phyloP scores from a whole-genome alignment of 2,797 vertebrate genomes.

The Melanotaenia boesemani region DNA sequence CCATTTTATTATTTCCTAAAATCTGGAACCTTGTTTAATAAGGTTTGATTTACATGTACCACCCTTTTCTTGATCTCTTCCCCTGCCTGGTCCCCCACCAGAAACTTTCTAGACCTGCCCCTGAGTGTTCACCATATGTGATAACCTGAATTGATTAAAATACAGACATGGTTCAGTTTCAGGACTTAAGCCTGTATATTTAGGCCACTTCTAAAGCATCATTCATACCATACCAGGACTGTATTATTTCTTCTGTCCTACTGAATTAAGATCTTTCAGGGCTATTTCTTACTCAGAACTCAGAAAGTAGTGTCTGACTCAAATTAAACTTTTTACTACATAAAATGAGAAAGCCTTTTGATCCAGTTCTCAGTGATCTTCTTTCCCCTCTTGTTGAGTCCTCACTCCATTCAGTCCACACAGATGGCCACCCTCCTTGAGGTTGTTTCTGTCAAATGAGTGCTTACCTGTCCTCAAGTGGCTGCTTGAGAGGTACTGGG shows the following conservation, averaged over 20 bases:
- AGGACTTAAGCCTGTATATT: not conserved
- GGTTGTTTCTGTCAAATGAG: not conserved
- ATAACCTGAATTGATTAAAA: not conserved
- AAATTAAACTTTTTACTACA: no score
- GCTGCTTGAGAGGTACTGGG: not conserved
- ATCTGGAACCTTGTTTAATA: no score
- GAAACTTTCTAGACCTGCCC: not conserved
- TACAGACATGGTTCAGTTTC: not conserved
- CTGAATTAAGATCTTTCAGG: not conserved
- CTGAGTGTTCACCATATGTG: not conserved
- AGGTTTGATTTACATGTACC: no score
- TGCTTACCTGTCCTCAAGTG: not conserved
- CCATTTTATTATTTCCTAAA: not conserved
- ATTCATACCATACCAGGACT: not conserved
- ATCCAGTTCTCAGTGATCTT: not conserved
- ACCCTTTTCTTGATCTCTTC: no score
- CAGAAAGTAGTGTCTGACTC: not conserved
- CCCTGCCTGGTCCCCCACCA: not conserved
- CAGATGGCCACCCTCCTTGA: not conserved
- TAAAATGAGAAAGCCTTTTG: not conserved
- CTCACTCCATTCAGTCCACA: not conserved
- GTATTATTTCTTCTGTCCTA: not conserved
- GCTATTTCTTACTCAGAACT: no score
- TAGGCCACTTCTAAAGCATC: not conserved
- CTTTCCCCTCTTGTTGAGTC: not conserved